A percentile compares a stretch with the other conserved stretches of the same genome.
Evolutionary conservation across 2,797 vertebrate genomes (phyloP).

Genomic region (Sebastes umbrosus): DNA sequence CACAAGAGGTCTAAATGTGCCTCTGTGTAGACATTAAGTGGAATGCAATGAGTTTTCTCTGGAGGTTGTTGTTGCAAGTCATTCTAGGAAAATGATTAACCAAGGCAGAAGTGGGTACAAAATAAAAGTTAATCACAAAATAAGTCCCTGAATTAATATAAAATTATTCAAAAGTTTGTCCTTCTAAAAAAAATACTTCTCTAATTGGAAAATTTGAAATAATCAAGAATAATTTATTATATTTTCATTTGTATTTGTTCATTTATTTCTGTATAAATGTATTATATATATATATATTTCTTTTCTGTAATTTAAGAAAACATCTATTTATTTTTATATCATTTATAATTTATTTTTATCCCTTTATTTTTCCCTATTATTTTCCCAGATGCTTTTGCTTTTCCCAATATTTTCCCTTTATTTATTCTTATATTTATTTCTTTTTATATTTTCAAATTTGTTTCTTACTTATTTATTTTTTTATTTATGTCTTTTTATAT

Average conservation of each 20-base stretch:
- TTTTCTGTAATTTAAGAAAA: too few species aligned
- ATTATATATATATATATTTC: too few species aligned
- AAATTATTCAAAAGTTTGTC: not conserved
- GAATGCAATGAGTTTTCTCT: not conserved
- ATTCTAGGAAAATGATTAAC: not conserved
- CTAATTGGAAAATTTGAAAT: not conserved
- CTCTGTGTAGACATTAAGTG: not conserved
- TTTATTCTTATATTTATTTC: too few species aligned
- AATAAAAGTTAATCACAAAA: not conserved
- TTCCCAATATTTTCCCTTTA: too few species aligned
- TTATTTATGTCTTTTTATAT: too few species aligned
- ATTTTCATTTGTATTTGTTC: accelerated
- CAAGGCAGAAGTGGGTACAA: not conserved
- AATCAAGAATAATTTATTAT: accelerated
- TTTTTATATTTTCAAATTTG: too few species aligned
- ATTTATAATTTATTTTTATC: too few species aligned
- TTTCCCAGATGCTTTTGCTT: too few species aligned
- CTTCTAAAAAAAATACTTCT: not conserved
- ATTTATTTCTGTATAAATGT: too few species aligned
- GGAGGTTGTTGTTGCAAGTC: not conserved
- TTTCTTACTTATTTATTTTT: too few species aligned
- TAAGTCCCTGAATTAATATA: not conserved
- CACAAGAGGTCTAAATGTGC: not conserved
- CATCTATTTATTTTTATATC: too few species aligned
- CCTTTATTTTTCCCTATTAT: too few species aligned